These are phyloP conservation scores for Macrosoma leucophasiata DNA, from an alignment of 2,888 invertebrate genomes.

Conservation along the genomic window DNA sequence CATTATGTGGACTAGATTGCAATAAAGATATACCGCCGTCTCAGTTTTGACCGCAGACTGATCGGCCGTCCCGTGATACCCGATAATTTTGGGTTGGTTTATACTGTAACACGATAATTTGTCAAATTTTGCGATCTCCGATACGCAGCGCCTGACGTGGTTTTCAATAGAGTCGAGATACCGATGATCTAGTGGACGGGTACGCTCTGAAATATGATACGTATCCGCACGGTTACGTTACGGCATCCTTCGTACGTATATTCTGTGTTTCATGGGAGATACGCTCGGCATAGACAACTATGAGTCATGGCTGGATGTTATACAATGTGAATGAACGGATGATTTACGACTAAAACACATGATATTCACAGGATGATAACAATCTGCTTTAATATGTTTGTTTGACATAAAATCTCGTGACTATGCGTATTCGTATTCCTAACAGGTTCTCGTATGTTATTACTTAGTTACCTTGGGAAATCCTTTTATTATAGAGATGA, in stretches of 20 bases:
- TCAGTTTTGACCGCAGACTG: slow-evolving; percentile 37
- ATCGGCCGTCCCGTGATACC: slow-evolving; percentile 38
- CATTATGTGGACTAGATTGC: slow-evolving; percentile 62
- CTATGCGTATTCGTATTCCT: no score
- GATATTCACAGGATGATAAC: no score
- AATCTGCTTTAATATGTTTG: no score
- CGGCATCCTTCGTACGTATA: slow-evolving; percentile 36
- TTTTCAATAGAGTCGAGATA: slow-evolving; percentile 29
- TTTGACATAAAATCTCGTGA: no score
- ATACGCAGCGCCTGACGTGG: slow-evolving; percentile 23
- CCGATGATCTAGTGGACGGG: slow-evolving; percentile 34
- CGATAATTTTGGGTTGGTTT: slow-evolving; percentile 47
- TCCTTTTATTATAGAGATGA: no score
- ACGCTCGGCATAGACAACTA: slow-evolving; percentile 25
- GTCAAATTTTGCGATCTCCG: slow-evolving; percentile 29
- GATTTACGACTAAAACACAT: no score
- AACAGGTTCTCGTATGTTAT: no score
- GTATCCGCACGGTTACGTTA: no score
- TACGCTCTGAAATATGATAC: no score
- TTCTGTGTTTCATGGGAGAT: slow-evolving; percentile 30
- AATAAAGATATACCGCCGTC: slow-evolving; percentile 54
- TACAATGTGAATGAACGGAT: slow-evolving; percentile 6
- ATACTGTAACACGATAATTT: slow-evolving; percentile 38
- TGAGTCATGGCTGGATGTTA: no score
- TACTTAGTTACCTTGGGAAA: no score